Percentiles rank a stretch among this genome's conserved stretches.
phyloP scores from a whole-genome alignment of 2,797 vertebrate species.

The Ispidina lecontei region DNA sequence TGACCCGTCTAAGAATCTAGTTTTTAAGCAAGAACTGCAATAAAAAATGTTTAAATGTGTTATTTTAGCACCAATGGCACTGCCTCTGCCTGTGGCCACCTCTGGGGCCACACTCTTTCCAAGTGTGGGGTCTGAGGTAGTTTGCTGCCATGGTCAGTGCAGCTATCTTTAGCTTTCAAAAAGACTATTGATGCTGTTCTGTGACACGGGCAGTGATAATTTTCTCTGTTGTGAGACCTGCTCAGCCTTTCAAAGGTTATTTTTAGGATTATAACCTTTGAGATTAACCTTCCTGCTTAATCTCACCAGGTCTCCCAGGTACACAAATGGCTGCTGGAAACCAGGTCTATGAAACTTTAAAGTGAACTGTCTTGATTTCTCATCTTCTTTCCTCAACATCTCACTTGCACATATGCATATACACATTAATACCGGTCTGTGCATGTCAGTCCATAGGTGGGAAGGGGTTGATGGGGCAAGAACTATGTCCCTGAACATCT shows the following conservation, averaged over 20 bases:
- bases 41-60: background rate
- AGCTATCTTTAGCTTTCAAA: background rate
- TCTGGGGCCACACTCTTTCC: background rate
- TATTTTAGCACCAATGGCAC: background rate
- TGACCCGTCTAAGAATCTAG: background rate
- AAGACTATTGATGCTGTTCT: background rate
- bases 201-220: accelerated
- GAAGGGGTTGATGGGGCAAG: background rate
- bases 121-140: background rate
- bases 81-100: background rate
- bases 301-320: background rate
- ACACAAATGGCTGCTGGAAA: background rate
- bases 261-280: slow-evolving; percentile 38
- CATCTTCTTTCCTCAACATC: background rate
- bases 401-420: background rate
- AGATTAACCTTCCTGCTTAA: slow-evolving; percentile 2
- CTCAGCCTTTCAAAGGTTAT: background rate
- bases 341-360: background rate
- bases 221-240: background rate
- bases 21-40: background rate
- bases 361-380: background rate
- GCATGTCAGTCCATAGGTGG: no score
- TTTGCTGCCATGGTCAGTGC: background rate
- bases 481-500: background rate
- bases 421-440: background rate